These are phyloP conservation scores for Turdus rufiventris DNA, from an alignment of 2,113 vertebrate genomes.

Conservation along the genomic window DNA sequence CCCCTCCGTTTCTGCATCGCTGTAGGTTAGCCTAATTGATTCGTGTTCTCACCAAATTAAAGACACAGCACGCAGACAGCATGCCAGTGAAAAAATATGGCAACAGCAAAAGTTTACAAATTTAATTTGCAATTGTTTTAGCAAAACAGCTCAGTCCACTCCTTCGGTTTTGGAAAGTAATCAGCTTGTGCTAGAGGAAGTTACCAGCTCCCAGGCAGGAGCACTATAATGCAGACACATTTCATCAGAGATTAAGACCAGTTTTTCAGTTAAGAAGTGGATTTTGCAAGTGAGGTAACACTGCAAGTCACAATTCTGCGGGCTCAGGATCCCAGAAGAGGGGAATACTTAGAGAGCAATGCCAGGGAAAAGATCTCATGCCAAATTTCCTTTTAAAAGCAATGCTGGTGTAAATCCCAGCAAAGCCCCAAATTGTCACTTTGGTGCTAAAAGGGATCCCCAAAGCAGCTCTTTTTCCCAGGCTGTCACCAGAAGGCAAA, in stretches of 20 bases:
- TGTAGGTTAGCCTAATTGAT: slow-evolving; percentile 49
- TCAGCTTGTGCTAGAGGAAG: slow-evolving; percentile 63
- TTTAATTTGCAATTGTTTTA: slow-evolving; percentile 70
- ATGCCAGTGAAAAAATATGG: slow-evolving; percentile 65
- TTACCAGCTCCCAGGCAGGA: slow-evolving; percentile 28
- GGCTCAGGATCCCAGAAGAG: background rate
- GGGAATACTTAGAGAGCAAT: background rate
- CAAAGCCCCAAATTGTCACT: rapidly evolving
- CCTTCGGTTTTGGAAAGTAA: slow-evolving; percentile 69
- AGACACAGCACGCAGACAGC: slow-evolving; percentile 16
- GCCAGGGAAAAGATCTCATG: background rate
- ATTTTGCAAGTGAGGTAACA: background rate
- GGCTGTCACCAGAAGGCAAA: background rate
- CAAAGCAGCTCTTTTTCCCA: background rate
- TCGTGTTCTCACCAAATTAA: slow-evolving; percentile 40
- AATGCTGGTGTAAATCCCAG: rapidly evolving
- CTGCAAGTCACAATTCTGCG: background rate
- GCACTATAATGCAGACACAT: background rate
- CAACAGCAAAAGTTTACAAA: slow-evolving; percentile 67
- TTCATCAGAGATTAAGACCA: slow-evolving; percentile 34
- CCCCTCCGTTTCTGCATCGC: background rate
- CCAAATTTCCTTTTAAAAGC: background rate
- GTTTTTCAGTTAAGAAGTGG: slow-evolving; percentile 53
- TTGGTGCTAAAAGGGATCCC: background rate
- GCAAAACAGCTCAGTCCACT: slow-evolving; percentile 74